These are phyloP conservation scores for Edolisoma coerulescens DNA, from an alignment of 2,113 vertebrate genomes.

Conservation along the genomic window DNA sequence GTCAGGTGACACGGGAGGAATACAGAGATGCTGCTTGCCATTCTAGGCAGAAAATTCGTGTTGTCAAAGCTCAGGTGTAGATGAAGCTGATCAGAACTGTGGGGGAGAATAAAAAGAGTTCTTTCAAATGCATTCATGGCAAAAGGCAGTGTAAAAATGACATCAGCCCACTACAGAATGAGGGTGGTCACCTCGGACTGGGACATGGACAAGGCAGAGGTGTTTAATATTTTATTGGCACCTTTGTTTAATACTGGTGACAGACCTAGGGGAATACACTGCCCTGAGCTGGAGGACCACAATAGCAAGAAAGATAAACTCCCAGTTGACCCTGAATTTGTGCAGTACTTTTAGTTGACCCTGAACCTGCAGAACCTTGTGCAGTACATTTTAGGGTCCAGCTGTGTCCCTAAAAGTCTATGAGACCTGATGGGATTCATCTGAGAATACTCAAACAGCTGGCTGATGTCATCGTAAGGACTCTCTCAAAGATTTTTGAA, in stretches of 20 bases:
- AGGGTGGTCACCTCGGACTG: background rate
- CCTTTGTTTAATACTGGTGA: background rate
- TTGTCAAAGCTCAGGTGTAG: background rate
- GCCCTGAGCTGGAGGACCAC: background rate
- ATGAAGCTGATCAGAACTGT: background rate
- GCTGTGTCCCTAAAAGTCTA: background rate
- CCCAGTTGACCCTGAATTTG: background rate
- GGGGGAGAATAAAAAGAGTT: background rate
- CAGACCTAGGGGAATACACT: background rate
- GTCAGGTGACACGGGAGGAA: background rate
- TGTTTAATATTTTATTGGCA: background rate
- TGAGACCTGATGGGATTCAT: background rate
- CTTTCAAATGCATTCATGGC: background rate
- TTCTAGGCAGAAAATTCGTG: background rate
- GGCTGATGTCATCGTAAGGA: background rate
- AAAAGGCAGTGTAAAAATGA: background rate
- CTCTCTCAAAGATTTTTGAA: background rate
- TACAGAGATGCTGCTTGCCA: background rate
- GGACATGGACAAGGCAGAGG: background rate
- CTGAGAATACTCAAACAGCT: background rate
- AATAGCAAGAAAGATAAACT: background rate
- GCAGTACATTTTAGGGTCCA: rapidly evolving
- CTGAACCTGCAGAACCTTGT: background rate
- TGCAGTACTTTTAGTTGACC: background rate
- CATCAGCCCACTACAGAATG: background rate